Evolutionary conservation across 2,888 invertebrate genomes (phyloP).

Genomic region (Drosophila picticornis): DNA sequence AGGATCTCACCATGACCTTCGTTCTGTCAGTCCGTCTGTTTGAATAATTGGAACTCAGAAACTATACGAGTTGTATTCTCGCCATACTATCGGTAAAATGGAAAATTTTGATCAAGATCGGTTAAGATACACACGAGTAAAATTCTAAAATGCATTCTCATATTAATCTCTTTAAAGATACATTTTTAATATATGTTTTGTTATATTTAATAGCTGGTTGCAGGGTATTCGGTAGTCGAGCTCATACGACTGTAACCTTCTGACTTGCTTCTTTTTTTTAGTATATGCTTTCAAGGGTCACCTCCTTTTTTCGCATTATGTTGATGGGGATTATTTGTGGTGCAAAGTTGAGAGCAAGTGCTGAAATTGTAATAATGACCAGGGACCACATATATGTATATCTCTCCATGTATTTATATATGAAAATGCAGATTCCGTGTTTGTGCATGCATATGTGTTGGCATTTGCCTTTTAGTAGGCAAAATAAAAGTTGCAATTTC

Average conservation of each 20-base stretch:
- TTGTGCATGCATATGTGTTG: constrained; percentile 1
- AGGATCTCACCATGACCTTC: not conserved
- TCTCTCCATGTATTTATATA: constrained; percentile 9
- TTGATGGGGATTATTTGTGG: constrained; percentile 42
- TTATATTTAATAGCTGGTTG: not conserved
- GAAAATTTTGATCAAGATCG: not conserved
- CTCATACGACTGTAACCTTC: not conserved
- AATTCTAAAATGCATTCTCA: not conserved
- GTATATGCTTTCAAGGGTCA: constrained; percentile 1
- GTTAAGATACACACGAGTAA: not conserved
- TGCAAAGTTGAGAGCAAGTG: constrained; percentile 57
- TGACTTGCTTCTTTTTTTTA: constrained; percentile 8
- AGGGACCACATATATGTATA: not conserved
- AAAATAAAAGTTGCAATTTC: constrained; percentile 25
- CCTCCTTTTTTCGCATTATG: constrained; percentile 27
- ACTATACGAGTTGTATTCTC: not conserved
- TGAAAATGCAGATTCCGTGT: not conserved
- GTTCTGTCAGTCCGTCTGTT: not conserved
- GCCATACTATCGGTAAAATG: too few species aligned
- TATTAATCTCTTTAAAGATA: not conserved
- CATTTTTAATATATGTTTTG: not conserved
- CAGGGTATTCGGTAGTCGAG: not conserved
- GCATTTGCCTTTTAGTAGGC: constrained; percentile 5
- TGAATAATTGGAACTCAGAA: not conserved
- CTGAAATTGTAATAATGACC: constrained; percentile 54